Evolutionary conservation across 2,113 vertebrate species (phyloP).

Genomic region (Cavia porcellus): DNA sequence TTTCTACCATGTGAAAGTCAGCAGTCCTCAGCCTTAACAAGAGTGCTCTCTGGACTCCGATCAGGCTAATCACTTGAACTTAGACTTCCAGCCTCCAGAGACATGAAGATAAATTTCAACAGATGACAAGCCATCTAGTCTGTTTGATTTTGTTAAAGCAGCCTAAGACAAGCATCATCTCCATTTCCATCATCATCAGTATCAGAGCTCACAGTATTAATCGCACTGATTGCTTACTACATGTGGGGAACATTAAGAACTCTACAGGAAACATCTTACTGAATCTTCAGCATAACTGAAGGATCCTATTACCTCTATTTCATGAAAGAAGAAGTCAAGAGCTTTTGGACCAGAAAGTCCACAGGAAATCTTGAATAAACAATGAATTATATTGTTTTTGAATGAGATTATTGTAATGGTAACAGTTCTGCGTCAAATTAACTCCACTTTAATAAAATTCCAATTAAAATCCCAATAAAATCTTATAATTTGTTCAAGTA

Average conservation of each 20-base stretch:
- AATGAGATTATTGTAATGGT: neutral
- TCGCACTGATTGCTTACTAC: neutral
- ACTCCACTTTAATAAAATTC: slow-evolving; percentile 6
- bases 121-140: neutral
- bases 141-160: neutral
- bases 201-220: neutral
- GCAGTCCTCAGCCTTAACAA: neutral
- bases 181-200: neutral
- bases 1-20: neutral
- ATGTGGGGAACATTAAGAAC: neutral
- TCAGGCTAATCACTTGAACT: neutral
- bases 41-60: neutral
- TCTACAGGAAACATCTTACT: neutral
- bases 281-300: neutral
- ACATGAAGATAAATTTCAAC: neutral
- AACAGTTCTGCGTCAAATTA: slow-evolving; percentile 19
- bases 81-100: neutral
- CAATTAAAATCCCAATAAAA: neutral
- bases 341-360: neutral
- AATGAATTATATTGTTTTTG: neutral
- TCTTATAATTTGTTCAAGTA: neutral
- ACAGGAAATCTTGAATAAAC: slow-evolving; percentile 37
- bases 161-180: neutral
- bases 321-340: neutral
- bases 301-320: neutral